Conservation (phyloP, 92 coral and sea anemone species). For the Actinernus sp. region DNA sequence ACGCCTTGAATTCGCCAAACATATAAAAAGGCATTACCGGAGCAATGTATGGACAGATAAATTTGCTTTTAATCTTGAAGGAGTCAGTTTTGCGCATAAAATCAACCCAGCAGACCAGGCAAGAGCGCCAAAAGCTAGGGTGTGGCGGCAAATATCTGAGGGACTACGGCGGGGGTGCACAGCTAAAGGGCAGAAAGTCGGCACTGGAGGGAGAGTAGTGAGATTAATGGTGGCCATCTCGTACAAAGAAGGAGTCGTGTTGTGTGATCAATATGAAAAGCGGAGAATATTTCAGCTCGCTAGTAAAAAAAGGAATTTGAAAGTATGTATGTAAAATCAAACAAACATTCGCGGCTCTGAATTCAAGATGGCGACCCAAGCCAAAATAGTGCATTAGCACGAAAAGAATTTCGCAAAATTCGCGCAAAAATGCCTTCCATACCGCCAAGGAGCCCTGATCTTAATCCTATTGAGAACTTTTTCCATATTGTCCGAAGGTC, state of each 20-base stretch:
- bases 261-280: constrained; percentile 40
- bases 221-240: constrained; percentile 30
- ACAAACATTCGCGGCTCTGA: too few species aligned
- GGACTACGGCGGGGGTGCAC: constrained; percentile 39
- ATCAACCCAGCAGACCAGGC: constrained; percentile 24
- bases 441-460: too few species aligned
- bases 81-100: background rate
- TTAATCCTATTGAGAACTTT: too few species aligned
- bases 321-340: too few species aligned
- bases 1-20: background rate
- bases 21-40: background rate
- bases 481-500: too few species aligned
- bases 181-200: constrained; percentile 34
- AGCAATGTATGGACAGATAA: background rate
- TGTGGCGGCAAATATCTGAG: constrained; percentile 47
- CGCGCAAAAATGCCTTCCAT: too few species aligned
- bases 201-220: background rate
- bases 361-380: too few species aligned
- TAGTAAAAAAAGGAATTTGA: too few species aligned
- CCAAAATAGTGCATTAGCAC: too few species aligned
- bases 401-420: too few species aligned
- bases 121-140: too few species aligned
- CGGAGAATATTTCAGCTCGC: too few species aligned
- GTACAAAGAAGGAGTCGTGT: constrained; percentile 47
- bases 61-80: background rate